These are phyloP conservation scores for Hydrotaea diabolus DNA, from an alignment of 2,888 invertebrate species.

Conservation along the genomic window DNA sequence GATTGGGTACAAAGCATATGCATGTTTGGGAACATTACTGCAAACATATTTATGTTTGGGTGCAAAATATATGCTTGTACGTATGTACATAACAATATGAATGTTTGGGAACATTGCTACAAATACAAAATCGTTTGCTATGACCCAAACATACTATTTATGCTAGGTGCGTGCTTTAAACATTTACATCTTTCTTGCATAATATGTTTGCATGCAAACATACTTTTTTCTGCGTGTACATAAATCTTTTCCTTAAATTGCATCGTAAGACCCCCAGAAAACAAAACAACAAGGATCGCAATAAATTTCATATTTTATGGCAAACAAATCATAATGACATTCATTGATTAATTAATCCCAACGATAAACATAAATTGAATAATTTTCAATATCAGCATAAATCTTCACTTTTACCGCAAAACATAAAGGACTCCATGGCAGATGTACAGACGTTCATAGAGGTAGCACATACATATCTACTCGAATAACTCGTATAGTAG, in stretches of 20 bases:
- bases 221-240: background rate
- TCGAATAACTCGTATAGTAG: background rate
- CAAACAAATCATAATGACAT: slow-evolving; percentile 63
- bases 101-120: too few relatives aligned
- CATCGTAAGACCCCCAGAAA: slow-evolving; percentile 1
- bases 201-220: too few relatives aligned
- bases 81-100: too few relatives aligned
- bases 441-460: background rate
- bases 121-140: too few relatives aligned
- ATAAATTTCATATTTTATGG: slow-evolving; percentile 48
- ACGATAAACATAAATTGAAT: slow-evolving; percentile 57
- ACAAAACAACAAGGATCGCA: background rate
- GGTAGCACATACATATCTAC: too few relatives aligned
- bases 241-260: slow-evolving; percentile 27
- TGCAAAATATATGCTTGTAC: too few relatives aligned
- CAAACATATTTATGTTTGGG: too few relatives aligned
- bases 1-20: too few relatives aligned
- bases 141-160: too few relatives aligned
- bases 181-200: too few relatives aligned
- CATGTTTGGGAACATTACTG: too few relatives aligned
- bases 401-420: slow-evolving; percentile 48
- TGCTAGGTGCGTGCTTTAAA: too few relatives aligned
- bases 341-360: slow-evolving; percentile 61
- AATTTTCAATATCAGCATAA: slow-evolving; percentile 49
- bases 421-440: slow-evolving; percentile 27